Evolutionary conservation across 2,113 vertebrate genomes (phyloP).

Genomic region (Acanthisitta chloris): DNA sequence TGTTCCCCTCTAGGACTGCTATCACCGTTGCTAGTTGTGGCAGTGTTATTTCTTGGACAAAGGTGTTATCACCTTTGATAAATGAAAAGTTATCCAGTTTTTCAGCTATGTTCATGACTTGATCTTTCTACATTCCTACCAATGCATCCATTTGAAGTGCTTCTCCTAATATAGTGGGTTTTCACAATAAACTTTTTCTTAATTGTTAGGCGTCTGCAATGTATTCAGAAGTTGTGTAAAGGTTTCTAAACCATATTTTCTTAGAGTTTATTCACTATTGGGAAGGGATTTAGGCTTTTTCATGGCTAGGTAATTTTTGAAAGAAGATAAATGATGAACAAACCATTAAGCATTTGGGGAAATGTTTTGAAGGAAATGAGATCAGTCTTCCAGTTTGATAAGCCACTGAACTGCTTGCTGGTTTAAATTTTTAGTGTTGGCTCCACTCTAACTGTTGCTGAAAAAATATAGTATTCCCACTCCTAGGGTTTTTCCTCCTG

Average conservation of each 20-base stretch:
- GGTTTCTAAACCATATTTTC: neutral
- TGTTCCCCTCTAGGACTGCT: neutral
- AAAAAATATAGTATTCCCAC: neutral
- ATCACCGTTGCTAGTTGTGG: neutral
- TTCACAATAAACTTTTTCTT: neutral
- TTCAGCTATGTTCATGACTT: neutral
- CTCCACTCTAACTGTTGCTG: neutral
- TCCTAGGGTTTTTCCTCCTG: rapidly evolving
- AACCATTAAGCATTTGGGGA: neutral
- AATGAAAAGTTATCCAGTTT: neutral
- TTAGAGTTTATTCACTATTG: neutral
- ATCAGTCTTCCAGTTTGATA: neutral
- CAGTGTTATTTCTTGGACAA: neutral
- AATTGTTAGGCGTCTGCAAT: neutral
- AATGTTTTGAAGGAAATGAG: neutral
- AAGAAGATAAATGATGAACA: neutral
- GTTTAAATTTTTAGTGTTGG: neutral
- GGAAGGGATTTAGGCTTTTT: neutral
- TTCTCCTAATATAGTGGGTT: neutral
- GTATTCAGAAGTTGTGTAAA: neutral
- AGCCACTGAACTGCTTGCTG: neutral
- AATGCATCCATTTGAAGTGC: neutral
- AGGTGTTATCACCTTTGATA: neutral
- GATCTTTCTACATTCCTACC: neutral
- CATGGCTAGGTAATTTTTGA: neutral